These are phyloP conservation scores for Coendou prehensilis DNA, from an alignment of 2,797 vertebrate genomes.

Conservation along the genomic window DNA sequence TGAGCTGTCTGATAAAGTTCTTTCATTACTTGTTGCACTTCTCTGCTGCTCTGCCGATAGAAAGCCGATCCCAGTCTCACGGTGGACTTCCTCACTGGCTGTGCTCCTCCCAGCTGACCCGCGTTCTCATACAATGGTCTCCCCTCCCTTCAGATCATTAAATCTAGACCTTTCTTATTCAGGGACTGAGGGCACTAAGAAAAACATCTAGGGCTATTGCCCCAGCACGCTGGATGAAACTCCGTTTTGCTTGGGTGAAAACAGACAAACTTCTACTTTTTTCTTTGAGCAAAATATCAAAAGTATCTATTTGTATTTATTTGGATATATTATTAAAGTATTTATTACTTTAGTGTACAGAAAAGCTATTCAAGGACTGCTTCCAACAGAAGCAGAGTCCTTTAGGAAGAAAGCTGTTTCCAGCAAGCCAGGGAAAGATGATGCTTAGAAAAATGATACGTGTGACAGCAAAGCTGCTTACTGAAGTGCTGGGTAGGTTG, in stretches of 20 bases:
- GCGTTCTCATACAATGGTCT: fast-evolving
- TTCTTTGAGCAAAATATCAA: not conserved
- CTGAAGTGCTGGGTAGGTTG: not conserved
- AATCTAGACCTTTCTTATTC: not conserved
- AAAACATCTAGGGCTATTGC: not conserved
- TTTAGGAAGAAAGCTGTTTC: not conserved
- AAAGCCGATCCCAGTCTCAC: not conserved
- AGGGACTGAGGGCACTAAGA: not conserved
- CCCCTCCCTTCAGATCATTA: not conserved
- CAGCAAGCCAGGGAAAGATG: not conserved
- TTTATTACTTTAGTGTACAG: not conserved
- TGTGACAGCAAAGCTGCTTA: conserved; percentile 25
- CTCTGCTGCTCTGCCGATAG: not conserved
- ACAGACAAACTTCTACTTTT: not conserved
- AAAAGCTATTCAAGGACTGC: not conserved
- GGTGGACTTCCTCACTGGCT: fast-evolving
- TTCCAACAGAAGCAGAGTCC: not conserved
- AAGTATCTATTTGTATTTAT: no score
- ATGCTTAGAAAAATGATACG: not conserved
- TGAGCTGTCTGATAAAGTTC: not conserved
- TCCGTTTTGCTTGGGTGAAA: not conserved
- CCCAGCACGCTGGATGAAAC: not conserved
- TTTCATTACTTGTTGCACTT: conserved; percentile 64
- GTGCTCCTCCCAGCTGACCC: not conserved
- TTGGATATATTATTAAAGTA: no score